Conservation (phyloP, 2,797 vertebrate species). For the Eupleurogrammus muticus region DNA sequence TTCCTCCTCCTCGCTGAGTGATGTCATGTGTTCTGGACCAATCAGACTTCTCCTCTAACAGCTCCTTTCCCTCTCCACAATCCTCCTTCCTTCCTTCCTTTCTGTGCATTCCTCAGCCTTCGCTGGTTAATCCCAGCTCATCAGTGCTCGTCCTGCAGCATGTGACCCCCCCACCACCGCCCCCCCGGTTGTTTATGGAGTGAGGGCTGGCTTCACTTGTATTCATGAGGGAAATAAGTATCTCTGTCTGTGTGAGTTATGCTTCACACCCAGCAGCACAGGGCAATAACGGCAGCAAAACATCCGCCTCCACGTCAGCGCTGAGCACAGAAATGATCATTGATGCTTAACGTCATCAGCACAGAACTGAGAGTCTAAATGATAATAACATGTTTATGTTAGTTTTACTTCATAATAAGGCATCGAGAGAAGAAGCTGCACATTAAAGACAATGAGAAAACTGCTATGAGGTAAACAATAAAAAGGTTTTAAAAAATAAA, state of each 20-base stretch:
- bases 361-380: too few relatives aligned
- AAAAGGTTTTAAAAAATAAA: too few relatives aligned
- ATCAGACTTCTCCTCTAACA: too few relatives aligned
- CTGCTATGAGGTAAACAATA: too few relatives aligned
- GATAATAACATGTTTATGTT: neutral
- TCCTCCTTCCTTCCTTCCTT: constrained; percentile 41
- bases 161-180: too few relatives aligned
- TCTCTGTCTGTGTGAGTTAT: constrained; percentile 64
- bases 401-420: neutral
- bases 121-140: constrained; percentile 58
- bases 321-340: constrained; percentile 15
- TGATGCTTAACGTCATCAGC: too few relatives aligned
- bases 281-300: constrained; percentile 69
- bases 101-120: too few relatives aligned
- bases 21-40: too few relatives aligned
- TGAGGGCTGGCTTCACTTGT: constrained; percentile 10
- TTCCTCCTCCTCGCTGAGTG: too few relatives aligned
- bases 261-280: constrained; percentile 71
- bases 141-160: constrained; percentile 67
- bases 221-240: constrained; percentile 75
- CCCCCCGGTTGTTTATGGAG: constrained; percentile 55
- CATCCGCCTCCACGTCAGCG: constrained; percentile 23
- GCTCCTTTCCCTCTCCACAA: too few relatives aligned
- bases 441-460: too few relatives aligned
- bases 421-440: neutral